Base-by-base conservation (phyloP, 2,113 vertebrate genomes). In the Pachypanchax playfairii region DNA sequence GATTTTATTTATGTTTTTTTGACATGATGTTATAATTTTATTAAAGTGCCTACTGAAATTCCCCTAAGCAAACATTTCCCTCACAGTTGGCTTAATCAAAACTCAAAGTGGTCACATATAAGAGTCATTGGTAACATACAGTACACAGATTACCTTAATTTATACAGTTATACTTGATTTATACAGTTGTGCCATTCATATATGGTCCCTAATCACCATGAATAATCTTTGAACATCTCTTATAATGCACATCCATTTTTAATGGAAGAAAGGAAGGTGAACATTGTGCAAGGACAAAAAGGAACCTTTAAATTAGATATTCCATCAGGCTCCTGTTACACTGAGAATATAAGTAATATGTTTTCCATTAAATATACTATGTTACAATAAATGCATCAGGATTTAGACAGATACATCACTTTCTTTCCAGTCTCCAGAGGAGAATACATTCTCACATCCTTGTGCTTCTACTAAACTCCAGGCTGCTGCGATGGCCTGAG, bases 11-110 rank as follows among this genome's bases (percentile, higher is more conserved):
- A 84, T 42, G 73, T 64, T 35, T 12, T 39, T 77, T 82, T 83
- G 79, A 80, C 4, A 4, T 70, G 77, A 80, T 83, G 64, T 43
- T 65, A 70, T 79, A 57, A 84, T 83, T 87, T 71, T 74, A 70
- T 87, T 91, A 91, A 92, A 92, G 90, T 91, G 90, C 87, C 85
- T 69, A 74, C 77, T 68, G 49, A 66, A 77, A 80, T 68, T 46
- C 46, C 63, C 38, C 58, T 47, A 65, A 73, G 78, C 64, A 73
- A 72, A 57, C 22, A 9, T 50, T 18, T 75, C 62, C 68, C 65
- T 67, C 64, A 69, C 64, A 68, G 50, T 52, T 63, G 67, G 64
- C 54, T 65, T 64, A 14, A 35, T 72, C 31, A 56, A 53, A 67
- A 70, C 53, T 25, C 65, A 70, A 50, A 51, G 33, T 39, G 70